Conservation (phyloP, 2,888 invertebrate genomes). For the Nasonovia ribisnigri region DNA sequence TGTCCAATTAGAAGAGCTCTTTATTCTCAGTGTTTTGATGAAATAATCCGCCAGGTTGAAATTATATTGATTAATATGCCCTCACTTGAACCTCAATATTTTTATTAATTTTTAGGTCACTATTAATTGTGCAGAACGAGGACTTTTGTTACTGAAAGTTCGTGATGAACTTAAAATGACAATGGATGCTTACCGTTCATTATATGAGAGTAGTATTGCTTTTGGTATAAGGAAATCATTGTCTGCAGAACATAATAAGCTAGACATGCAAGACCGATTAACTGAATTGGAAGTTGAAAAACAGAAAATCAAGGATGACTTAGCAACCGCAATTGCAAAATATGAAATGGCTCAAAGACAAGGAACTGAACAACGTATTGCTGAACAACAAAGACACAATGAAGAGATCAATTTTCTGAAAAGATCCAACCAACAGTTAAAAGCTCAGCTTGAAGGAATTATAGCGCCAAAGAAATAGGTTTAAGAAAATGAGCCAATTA, state of each 20-base stretch:
- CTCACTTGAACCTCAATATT: neutral
- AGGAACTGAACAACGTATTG: slow-evolving; percentile 84
- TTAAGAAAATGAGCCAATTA: neutral
- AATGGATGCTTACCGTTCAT: slow-evolving; percentile 94
- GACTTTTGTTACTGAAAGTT: slow-evolving; percentile 90
- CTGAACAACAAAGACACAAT: slow-evolving; percentile 91
- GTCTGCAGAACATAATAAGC: slow-evolving; percentile 88
- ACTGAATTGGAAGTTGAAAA: slow-evolving; percentile 79
- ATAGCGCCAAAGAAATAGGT: slow-evolving; percentile 90
- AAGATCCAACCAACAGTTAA: slow-evolving; percentile 93
- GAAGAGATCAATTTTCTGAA: slow-evolving; percentile 94
- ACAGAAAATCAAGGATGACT: slow-evolving; percentile 76
- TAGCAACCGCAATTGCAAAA: slow-evolving; percentile 77
- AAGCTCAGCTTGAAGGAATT: slow-evolving; percentile 94
- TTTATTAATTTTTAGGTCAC: slow-evolving; percentile 92
- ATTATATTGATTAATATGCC: slow-evolving; percentile 65
- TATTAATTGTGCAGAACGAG: slow-evolving; percentile 96
- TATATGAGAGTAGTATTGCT: slow-evolving; percentile 97
- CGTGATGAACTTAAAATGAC: slow-evolving; percentile 97
- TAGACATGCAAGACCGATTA: slow-evolving; percentile 82
- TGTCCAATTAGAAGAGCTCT: slow-evolving; percentile 94
- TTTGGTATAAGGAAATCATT: slow-evolving; percentile 91
- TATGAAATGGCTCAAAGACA: slow-evolving; percentile 87
- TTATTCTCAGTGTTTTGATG: slow-evolving; percentile 95
- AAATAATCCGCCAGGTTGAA: slow-evolving; percentile 67